Conservation (phyloP, 1,140 invertebrate genomes). For the Cherax quadricarinatus region DNA sequence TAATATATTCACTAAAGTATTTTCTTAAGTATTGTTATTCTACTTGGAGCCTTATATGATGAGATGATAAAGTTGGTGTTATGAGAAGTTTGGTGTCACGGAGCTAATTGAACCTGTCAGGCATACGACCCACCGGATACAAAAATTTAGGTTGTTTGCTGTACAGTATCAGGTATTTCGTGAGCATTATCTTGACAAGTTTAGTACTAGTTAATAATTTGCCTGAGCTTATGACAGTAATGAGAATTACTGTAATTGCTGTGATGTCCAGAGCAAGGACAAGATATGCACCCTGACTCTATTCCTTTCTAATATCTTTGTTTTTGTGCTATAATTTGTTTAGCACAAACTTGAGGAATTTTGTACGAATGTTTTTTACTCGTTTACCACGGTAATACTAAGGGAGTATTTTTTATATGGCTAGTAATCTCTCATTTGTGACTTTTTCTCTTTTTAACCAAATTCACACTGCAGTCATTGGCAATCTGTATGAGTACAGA, state of each 20-base stretch:
- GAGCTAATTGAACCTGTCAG: not conserved
- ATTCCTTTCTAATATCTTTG: not conserved
- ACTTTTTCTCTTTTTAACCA: not conserved
- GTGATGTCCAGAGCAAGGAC: not conserved
- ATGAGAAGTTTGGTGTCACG: no score
- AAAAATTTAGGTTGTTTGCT: not conserved
- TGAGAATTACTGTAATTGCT: not conserved
- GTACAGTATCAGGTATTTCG: not conserved
- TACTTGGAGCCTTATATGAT: not conserved
- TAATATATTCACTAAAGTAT: not conserved
- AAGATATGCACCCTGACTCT: not conserved
- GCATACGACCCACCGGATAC: not conserved
- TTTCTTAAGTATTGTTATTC: not conserved
- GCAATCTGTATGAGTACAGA: no score
- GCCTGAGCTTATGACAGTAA: not conserved
- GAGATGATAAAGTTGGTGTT: no score
- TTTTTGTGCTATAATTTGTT: not conserved
- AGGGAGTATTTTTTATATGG: not conserved
- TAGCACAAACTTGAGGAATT: not conserved
- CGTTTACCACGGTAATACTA: not conserved
- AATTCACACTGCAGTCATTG: not conserved
- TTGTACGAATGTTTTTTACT: not conserved
- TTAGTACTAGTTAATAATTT: not conserved
- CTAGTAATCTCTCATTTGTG: not conserved
- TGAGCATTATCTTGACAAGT: not conserved